Evolutionary conservation across 2,888 invertebrate species (phyloP).

Genomic region (Rhagium mordax): DNA sequence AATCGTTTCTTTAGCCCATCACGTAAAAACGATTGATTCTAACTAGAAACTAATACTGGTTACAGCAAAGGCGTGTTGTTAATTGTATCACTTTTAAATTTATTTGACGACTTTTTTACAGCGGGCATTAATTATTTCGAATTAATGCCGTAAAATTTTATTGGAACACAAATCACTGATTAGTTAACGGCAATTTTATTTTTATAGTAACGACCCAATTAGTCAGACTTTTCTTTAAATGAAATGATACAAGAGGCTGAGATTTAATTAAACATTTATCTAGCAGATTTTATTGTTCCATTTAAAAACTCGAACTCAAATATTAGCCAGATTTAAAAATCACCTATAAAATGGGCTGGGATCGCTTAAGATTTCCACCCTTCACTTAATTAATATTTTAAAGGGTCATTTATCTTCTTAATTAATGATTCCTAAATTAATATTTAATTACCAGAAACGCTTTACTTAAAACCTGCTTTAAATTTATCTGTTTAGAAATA

Average conservation of each 20-base stretch:
- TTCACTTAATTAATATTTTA: slow-evolving; percentile 66
- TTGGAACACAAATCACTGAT: slow-evolving; percentile 28
- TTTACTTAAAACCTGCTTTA: slow-evolving; percentile 57
- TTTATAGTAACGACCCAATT: slow-evolving; percentile 27
- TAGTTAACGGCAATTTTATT: slow-evolving; percentile 24
- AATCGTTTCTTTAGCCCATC: not conserved
- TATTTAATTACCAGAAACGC: slow-evolving; percentile 65
- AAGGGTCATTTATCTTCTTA: slow-evolving; percentile 66
- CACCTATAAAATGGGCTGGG: slow-evolving; percentile 39
- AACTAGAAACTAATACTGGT: not conserved
- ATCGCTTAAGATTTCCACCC: slow-evolving; percentile 54
- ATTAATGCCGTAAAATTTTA: slow-evolving; percentile 23
- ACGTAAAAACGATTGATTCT: slow-evolving; percentile 6
- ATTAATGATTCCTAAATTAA: slow-evolving; percentile 67
- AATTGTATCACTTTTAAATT: slow-evolving; percentile 11
- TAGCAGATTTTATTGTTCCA: slow-evolving; percentile 20
- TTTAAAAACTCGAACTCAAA: slow-evolving; percentile 42
- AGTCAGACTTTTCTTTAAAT: not conserved
- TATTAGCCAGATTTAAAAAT: slow-evolving; percentile 32
- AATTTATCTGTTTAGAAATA: slow-evolving; percentile 55
- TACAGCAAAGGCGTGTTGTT: not conserved
- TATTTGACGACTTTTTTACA: slow-evolving; percentile 13
- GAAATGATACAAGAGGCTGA: slow-evolving; percentile 1
- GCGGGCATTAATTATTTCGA: slow-evolving; percentile 9
- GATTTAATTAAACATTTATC: slow-evolving; percentile 18